Evolutionary conservation across 2,888 invertebrate genomes (phyloP).

Genomic region (Eristalinus aeneus): DNA sequence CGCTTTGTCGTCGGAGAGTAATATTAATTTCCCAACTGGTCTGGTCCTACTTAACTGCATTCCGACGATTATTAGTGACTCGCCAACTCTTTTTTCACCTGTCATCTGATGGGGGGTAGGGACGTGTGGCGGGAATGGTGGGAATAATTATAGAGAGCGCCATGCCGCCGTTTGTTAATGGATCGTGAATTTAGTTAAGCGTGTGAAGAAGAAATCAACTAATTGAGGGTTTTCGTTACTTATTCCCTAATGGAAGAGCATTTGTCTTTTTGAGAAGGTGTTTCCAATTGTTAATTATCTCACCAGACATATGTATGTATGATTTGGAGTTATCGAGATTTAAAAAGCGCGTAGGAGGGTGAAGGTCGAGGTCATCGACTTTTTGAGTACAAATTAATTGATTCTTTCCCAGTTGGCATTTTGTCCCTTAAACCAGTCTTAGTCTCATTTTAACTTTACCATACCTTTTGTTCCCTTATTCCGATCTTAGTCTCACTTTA

Average conservation of each 20-base stretch:
- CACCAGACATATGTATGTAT: too few species aligned
- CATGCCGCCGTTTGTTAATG: not conserved
- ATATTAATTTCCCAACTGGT: slow-evolving; percentile 14
- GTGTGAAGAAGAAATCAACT: not conserved
- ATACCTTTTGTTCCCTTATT: too few species aligned
- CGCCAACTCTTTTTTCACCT: not conserved
- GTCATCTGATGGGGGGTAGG: not conserved
- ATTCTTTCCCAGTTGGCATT: too few species aligned
- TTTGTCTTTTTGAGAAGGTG: not conserved
- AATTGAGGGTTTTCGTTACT: not conserved
- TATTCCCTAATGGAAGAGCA: not conserved
- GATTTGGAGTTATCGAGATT: too few species aligned
- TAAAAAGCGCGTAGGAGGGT: too few species aligned
- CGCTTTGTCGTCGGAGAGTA: slow-evolving; percentile 19
- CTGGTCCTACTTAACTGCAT: slow-evolving; percentile 24
- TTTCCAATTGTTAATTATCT: not conserved
- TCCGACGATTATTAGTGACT: slow-evolving; percentile 20
- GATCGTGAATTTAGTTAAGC: not conserved
- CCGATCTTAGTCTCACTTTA: too few species aligned
- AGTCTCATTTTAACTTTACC: too few species aligned
- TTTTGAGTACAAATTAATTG: too few species aligned
- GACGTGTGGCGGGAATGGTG: not conserved
- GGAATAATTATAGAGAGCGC: not conserved
- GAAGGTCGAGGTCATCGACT: too few species aligned
- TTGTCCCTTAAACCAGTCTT: too few species aligned